phyloP scores from a whole-genome alignment of 1,140 invertebrate genomes.

The Popillia japonica region DNA sequence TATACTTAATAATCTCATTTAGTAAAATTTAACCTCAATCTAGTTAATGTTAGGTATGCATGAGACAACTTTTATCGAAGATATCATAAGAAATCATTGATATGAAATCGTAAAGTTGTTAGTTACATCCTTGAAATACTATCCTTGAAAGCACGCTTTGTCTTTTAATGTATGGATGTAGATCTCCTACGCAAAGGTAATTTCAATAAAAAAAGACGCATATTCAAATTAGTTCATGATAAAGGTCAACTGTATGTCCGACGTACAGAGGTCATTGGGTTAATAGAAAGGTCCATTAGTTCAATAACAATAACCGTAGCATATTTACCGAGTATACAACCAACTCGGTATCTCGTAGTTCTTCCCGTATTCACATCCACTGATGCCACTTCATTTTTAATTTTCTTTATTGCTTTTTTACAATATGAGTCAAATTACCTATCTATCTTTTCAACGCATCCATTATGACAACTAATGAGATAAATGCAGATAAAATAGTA shows the following conservation, averaged over 20 bases:
- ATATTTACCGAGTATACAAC: not conserved
- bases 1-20: too few relatives aligned
- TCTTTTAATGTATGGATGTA: not conserved
- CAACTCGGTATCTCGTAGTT: not conserved
- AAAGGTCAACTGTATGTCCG: not conserved
- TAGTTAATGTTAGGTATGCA: too few relatives aligned
- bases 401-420: constrained; percentile 12
- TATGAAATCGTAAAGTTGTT: not conserved
- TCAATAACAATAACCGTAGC: constrained; percentile 18
- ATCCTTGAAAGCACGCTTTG: not conserved
- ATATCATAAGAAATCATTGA: not conserved
- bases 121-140: not conserved
- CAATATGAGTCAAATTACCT: constrained; percentile 2
- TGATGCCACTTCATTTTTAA: constrained; percentile 6
- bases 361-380: not conserved
- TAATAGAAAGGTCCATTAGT: constrained; percentile 18
- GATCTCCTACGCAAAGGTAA: not conserved
- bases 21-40: too few relatives aligned
- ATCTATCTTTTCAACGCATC: not conserved
- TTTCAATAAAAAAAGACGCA: constrained; percentile 1
- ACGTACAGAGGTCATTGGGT: not conserved
- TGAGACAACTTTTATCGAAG: too few relatives aligned
- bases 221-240: not conserved
- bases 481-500: not conserved
- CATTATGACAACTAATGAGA: not conserved